phyloP scores from a whole-genome alignment of 92 coral and sea anemone species.

The Phenganax subtilis region DNA sequence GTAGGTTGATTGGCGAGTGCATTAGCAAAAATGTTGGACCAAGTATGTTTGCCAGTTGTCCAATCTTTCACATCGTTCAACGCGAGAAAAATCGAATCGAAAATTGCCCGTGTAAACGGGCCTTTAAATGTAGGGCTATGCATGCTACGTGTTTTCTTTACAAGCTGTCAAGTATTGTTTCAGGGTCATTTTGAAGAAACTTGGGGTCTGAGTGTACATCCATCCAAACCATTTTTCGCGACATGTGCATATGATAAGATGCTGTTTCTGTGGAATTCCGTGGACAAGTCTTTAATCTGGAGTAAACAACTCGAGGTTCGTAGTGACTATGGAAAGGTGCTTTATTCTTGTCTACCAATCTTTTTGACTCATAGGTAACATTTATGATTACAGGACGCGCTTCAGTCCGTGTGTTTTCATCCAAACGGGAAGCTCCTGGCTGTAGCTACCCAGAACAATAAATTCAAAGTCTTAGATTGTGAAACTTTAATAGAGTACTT shows the following conservation, averaged over 20 bases:
- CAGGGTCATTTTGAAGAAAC: slow-evolving; percentile 75
- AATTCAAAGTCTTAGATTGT: slow-evolving; percentile 62
- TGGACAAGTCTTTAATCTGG: slow-evolving; percentile 56
- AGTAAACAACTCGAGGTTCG: slow-evolving; percentile 58
- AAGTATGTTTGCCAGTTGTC: no score
- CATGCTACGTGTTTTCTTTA: no score
- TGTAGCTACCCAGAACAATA: slow-evolving; percentile 68
- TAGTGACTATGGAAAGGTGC: background rate
- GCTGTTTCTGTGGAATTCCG: slow-evolving; percentile 58
- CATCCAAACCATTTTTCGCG: slow-evolving; percentile 51
- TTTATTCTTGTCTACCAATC: background rate
- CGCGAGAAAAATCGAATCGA: no score
- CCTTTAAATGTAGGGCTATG: no score
- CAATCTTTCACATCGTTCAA: no score
- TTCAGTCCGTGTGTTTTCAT: slow-evolving; percentile 71
- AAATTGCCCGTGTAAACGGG: no score
- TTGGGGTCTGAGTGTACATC: slow-evolving; percentile 71
- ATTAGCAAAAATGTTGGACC: no score
- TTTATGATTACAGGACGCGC: slow-evolving; percentile 44
- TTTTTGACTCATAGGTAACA: no score
- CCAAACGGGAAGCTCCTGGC: slow-evolving; percentile 66
- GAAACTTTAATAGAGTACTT: slow-evolving; percentile 49
- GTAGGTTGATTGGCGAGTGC: no score
- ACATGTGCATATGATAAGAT: slow-evolving; percentile 70
- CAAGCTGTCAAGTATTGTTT: background rate